Evolutionary conservation across 2,113 vertebrate genomes (phyloP).

Genomic region (Peucedramus taeniatus): DNA sequence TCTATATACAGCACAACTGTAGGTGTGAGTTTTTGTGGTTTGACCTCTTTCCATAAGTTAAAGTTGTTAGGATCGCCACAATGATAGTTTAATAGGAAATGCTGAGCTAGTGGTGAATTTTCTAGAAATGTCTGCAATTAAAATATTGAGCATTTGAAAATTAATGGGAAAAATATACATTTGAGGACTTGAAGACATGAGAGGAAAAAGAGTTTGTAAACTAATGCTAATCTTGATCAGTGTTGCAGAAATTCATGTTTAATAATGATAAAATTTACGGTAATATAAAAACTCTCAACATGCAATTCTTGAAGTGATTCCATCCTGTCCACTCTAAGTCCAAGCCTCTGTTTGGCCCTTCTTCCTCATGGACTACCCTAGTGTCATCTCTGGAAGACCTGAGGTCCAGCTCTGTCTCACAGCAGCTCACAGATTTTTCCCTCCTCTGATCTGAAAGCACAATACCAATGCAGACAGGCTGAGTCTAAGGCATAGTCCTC

Average conservation of each 20-base stretch:
- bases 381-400: not conserved
- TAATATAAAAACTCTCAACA: not conserved
- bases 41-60: not conserved
- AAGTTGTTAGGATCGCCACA: not conserved
- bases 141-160: not conserved
- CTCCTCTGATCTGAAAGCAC: not conserved
- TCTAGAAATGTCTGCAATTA: not conserved
- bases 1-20: slow-evolving; percentile 44
- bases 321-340: not conserved
- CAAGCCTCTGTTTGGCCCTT: not conserved
- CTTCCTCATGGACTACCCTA: not conserved
- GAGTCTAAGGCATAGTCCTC: not conserved
- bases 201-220: not conserved
- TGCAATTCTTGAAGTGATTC: not conserved
- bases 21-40: slow-evolving; percentile 37
- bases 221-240: not conserved
- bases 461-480: not conserved
- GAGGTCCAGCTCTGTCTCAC: not conserved
- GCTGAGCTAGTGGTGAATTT: not conserved
- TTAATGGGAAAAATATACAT: not conserved
- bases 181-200: not conserved
- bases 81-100: not conserved
- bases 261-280: not conserved
- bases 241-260: not conserved
- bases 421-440: not conserved